phyloP scores from a whole-genome alignment of 2,113 vertebrate species.

The Erythrocebus patas region DNA sequence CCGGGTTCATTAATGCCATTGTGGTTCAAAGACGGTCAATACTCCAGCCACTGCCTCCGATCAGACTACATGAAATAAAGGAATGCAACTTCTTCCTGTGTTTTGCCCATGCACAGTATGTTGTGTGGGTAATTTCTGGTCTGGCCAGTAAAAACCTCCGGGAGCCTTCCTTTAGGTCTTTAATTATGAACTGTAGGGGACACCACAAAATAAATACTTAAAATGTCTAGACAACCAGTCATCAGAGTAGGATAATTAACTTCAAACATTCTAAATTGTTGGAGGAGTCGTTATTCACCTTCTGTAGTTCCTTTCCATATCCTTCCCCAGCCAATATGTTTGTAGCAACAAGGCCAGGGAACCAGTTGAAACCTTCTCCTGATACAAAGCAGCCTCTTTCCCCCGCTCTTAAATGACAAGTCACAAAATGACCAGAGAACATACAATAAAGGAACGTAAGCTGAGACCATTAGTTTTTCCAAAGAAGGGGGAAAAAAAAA shows the following conservation, averaged over 20 bases:
- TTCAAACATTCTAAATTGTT: constrained; percentile 80
- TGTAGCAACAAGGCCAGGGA: background rate
- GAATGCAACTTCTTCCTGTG: constrained; percentile 72
- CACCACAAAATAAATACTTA: constrained; percentile 84
- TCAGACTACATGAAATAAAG: constrained; percentile 52
- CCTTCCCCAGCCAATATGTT: constrained; percentile 38
- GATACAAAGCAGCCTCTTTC: constrained; percentile 58
- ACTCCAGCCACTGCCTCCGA: constrained; percentile 50
- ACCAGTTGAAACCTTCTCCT: constrained; percentile 23
- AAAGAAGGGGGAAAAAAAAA: constrained; percentile 8
- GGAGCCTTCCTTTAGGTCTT: constrained; percentile 81
- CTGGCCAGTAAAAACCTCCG: constrained; percentile 82
- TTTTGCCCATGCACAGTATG: constrained; percentile 75
- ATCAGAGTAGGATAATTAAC: constrained; percentile 81
- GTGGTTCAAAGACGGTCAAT: constrained; percentile 69
- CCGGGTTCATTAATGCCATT: constrained; percentile 53
- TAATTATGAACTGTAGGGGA: constrained; percentile 84
- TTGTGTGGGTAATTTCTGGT: constrained; percentile 80
- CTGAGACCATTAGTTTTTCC: constrained; percentile 58
- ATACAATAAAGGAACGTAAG: constrained; percentile 61
- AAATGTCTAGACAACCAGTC: constrained; percentile 83
- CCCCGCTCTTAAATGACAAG: constrained; percentile 54
- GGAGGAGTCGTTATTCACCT: constrained; percentile 80
- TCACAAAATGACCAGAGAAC: constrained; percentile 61
- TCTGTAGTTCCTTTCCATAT: constrained; percentile 65